Percentiles rank a stretch among this genome's conserved stretches.
Conservation (phyloP, 2,797 vertebrate species). For the Setipinna tenuifilis region DNA sequence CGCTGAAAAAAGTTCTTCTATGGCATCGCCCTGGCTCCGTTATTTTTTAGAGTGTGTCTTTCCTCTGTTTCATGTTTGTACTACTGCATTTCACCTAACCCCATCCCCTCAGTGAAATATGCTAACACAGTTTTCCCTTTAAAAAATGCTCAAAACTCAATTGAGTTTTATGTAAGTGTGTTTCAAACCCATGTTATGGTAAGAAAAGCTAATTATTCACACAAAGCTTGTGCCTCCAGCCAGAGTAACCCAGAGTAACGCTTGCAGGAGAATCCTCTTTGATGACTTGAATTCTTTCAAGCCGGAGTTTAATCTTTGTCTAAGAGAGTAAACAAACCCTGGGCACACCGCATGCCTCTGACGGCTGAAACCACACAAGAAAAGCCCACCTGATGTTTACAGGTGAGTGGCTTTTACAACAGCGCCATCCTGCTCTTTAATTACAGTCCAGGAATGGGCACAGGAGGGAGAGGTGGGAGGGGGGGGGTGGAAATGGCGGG, state of each 20-base stretch:
- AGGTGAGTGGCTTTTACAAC: slow-evolving; percentile 36
- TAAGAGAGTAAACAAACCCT: background rate
- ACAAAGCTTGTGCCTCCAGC: background rate
- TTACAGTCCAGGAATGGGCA: slow-evolving; percentile 18
- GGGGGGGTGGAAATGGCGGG: background rate
- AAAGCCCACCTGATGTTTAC: slow-evolving; percentile 37
- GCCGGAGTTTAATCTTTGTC: background rate
- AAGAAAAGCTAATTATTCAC: background rate
- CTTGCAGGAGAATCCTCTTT: background rate
- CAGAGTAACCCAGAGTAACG: background rate
- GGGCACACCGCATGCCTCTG: background rate
- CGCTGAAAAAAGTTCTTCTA: too few relatives aligned
- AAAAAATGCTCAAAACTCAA: too few relatives aligned
- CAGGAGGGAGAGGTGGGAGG: slow-evolving; percentile 13
- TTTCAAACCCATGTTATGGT: background rate
- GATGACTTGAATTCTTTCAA: background rate
- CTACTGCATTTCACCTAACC: too few relatives aligned
- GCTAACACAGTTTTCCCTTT: too few relatives aligned
- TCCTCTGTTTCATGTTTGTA: too few relatives aligned
- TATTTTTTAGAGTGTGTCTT: too few relatives aligned
- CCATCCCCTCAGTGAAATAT: too few relatives aligned
- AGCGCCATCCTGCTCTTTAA: slow-evolving; percentile 33
- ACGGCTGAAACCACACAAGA: background rate
- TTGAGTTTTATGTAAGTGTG: too few relatives aligned
- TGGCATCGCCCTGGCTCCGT: too few relatives aligned